phyloP scores from a whole-genome alignment of 2,797 vertebrate species.

The Cephalopachus bancanus region DNA sequence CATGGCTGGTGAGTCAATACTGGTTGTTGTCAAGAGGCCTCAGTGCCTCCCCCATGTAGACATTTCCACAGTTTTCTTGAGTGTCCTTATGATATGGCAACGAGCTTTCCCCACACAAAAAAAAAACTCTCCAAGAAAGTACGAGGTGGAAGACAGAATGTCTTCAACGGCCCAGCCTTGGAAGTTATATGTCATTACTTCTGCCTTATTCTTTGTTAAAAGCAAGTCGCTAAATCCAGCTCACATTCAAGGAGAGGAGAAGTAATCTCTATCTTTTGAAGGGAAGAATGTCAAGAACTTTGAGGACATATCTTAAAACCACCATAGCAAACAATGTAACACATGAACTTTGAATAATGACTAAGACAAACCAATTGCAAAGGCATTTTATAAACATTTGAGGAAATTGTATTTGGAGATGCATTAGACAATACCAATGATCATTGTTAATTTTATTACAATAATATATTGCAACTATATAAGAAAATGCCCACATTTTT shows the following conservation, averaged over 20 bases:
- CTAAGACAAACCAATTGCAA: neutral
- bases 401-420: neutral
- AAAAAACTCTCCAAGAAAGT: neutral
- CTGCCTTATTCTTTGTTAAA: neutral
- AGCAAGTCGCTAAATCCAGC: neutral
- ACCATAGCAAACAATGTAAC: neutral
- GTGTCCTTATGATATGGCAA: too few relatives aligned
- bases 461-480: neutral
- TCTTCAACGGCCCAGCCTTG: neutral
- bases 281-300: neutral
- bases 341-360: neutral
- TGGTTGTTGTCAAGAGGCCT: neutral
- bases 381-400: neutral
- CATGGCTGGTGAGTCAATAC: neutral
- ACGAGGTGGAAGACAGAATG: fast-evolving
- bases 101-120: neutral
- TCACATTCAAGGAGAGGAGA: neutral
- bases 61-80: neutral
- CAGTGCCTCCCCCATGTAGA: neutral
- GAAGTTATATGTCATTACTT: neutral
- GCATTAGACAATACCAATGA: neutral
- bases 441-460: neutral
- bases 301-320: neutral
- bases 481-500: neutral
- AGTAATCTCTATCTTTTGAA: neutral